These are phyloP conservation scores for Creontiades dilutus DNA, from an alignment of 2,888 invertebrate genomes.

Conservation along the genomic window DNA sequence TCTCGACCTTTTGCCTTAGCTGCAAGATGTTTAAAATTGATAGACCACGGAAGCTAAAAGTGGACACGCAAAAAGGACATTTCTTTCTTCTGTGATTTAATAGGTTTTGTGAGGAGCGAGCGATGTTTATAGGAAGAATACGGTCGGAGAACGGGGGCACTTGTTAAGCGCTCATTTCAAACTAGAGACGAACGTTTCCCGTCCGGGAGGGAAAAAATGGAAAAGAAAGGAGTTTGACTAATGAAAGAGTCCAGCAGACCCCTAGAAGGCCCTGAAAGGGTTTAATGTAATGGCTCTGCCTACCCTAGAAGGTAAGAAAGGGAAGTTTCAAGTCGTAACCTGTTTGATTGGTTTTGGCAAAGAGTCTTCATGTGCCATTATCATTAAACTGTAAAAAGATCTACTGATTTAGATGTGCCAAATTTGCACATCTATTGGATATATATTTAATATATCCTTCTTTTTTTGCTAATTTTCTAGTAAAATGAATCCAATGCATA, in stretches of 20 bases:
- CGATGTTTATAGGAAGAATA: constrained; percentile 18
- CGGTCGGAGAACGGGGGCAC: constrained; percentile 17
- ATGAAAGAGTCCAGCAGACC: not conserved
- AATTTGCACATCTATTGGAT: no score
- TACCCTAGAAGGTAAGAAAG: no score
- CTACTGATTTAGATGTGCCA: no score
- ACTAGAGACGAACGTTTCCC: constrained; percentile 31
- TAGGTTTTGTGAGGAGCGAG: constrained; percentile 47
- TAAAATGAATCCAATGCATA: no score
- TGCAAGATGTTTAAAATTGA: constrained; percentile 51
- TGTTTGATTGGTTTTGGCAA: no score
- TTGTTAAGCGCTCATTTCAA: constrained; percentile 42
- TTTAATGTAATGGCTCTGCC: not conserved
- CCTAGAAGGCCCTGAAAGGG: not conserved
- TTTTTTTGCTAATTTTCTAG: no score
- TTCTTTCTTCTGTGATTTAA: constrained; percentile 48
- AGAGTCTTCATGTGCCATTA: no score
- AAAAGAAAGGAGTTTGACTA: constrained; percentile 40
- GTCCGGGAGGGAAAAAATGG: not conserved
- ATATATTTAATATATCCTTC: no score
- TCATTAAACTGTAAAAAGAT: no score
- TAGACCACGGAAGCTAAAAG: constrained; percentile 49
- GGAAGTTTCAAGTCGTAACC: no score
- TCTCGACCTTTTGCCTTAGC: constrained; percentile 28
- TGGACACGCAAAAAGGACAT: constrained; percentile 46